These are phyloP conservation scores for Oncorhynchus masou DNA, from an alignment of 2,113 vertebrate species.

Conservation along the genomic window DNA sequence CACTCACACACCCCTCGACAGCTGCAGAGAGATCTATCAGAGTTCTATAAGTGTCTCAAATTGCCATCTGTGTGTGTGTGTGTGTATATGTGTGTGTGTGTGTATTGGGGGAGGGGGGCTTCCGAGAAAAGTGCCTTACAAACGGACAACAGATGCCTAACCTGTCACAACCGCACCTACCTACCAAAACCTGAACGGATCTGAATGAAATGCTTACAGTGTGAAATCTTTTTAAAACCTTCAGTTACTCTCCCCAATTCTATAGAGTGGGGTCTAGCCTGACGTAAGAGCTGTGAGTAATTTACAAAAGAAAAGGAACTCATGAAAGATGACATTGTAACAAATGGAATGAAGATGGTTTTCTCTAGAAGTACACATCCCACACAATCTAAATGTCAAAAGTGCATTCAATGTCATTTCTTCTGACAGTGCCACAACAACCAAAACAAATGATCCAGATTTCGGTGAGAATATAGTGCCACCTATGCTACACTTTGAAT, in stretches of 20 bases:
- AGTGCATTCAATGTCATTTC: conserved; percentile 75
- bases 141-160: conserved; percentile 40
- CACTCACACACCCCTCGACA: conserved; percentile 43
- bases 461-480: conserved; percentile 29
- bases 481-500: conserved; percentile 66
- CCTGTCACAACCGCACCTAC: conserved; percentile 36
- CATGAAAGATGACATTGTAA: conserved; percentile 62
- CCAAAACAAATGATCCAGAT: conserved; percentile 21
- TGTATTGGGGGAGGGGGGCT: not conserved
- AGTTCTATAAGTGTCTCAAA: conserved; percentile 39
- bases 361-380: conserved; percentile 63
- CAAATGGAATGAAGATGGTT: conserved; percentile 75
- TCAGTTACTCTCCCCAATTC: conserved; percentile 10
- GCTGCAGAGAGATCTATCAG: conserved; percentile 44
- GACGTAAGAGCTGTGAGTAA: conserved; percentile 44
- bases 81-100: too few species aligned
- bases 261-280: conserved; percentile 32
- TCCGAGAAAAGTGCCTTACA: conserved; percentile 48
- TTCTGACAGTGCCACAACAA: conserved; percentile 45
- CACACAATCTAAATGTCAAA: conserved; percentile 75
- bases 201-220: conserved; percentile 65
- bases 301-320: conserved; percentile 23
- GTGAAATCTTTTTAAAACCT: conserved; percentile 47
- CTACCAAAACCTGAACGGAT: conserved; percentile 28
- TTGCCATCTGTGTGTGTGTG: conserved; percentile 1